Evolutionary conservation across 2,113 vertebrate species (phyloP).

Genomic region (Hippopotamus amphibius): DNA sequence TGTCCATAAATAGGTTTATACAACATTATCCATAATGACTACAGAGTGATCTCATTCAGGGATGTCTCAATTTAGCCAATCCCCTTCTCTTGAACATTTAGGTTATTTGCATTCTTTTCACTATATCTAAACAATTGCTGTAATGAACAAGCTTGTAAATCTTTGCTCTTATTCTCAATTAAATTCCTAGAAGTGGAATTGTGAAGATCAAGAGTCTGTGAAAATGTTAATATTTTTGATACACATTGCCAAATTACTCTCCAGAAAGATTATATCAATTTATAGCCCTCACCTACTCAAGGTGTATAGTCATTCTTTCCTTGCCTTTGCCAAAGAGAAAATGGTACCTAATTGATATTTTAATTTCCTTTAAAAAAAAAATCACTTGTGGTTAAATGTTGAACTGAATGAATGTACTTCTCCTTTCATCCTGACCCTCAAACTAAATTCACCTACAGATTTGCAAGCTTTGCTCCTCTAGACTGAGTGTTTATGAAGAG

Average conservation of each 20-base stretch:
- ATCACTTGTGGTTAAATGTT: neutral
- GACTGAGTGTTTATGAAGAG: neutral
- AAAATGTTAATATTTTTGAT: neutral
- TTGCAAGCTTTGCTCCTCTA: neutral
- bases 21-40: neutral
- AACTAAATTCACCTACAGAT: neutral
- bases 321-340: neutral
- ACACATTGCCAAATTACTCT: neutral
- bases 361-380: neutral
- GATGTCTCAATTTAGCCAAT: conserved; percentile 7
- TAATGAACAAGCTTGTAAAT: conserved; percentile 25
- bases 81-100: neutral
- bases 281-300: neutral
- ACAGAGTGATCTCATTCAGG: neutral
- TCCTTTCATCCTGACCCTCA: neutral
- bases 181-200: neutral
- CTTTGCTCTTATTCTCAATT: neutral
- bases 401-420: neutral
- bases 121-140: neutral
- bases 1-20: neutral
- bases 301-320: neutral
- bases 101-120: neutral
- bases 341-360: neutral
- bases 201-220: neutral
- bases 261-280: neutral